These are phyloP conservation scores for Epizoanthus ramosus DNA, from an alignment of 92 coral and sea anemone species.

Conservation along the genomic window DNA sequence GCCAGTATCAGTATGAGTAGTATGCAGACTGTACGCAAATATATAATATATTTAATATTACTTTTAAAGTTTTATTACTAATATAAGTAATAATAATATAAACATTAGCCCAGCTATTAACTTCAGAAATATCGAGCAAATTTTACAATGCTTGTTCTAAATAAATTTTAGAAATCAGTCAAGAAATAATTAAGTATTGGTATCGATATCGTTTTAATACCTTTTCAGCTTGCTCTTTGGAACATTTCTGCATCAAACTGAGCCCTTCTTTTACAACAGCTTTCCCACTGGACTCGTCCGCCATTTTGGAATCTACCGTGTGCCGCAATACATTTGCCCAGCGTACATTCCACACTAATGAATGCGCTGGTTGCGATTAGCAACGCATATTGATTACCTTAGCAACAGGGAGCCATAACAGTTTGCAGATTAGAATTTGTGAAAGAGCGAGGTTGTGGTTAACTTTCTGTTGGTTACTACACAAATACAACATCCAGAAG, in stretches of 20 bases:
- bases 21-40: no score
- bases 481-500: not conserved
- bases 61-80: no score
- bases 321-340: conserved; percentile 59
- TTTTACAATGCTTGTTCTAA: no score
- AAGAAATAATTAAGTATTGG: not conserved
- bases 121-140: no score
- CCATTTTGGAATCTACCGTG: conserved; percentile 69
- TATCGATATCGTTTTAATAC: conserved; percentile 40
- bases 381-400: conserved; percentile 79
- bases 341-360: conserved; percentile 39
- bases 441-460: not conserved
- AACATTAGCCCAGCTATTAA: no score
- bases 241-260: conserved; percentile 79
- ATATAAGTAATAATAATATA: no score
- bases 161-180: no score
- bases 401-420: conserved; percentile 65
- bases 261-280: conserved; percentile 48
- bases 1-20: no score
- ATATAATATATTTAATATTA: no score
- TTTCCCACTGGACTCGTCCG: conserved; percentile 55
- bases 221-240: conserved; percentile 80
- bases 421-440: not conserved
- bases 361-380: conserved; percentile 67
- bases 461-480: not conserved